Conservation (phyloP, 1,140 invertebrate species). For the Carposina sasakii region DNA sequence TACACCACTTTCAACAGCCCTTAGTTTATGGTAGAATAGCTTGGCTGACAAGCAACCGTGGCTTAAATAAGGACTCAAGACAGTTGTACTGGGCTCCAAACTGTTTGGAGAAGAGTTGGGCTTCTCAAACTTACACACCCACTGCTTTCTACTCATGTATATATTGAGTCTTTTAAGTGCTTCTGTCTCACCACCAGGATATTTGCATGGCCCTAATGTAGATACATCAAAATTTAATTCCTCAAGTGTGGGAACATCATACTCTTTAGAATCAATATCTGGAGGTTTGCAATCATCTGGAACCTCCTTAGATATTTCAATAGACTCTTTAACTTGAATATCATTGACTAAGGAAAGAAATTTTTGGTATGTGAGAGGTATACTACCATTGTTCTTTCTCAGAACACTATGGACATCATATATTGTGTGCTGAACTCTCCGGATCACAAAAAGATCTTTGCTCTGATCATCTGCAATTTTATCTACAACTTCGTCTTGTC, state of each 20-base stretch:
- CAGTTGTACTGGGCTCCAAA: constrained; percentile 80
- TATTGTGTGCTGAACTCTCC: constrained; percentile 80
- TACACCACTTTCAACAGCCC: constrained; percentile 68
- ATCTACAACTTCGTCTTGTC: constrained; percentile 76
- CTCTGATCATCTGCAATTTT: constrained; percentile 74
- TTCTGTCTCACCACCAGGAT: constrained; percentile 81
- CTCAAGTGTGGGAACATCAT: constrained; percentile 75
- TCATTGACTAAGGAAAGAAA: constrained; percentile 76
- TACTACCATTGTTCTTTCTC: constrained; percentile 76
- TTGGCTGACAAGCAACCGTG: constrained; percentile 82
- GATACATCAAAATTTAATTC: constrained; percentile 73
- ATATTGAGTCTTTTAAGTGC: constrained; percentile 76
- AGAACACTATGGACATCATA: constrained; percentile 79
- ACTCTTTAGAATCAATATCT: constrained; percentile 71
- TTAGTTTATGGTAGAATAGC: constrained; percentile 77
- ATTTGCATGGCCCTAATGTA: constrained; percentile 66
- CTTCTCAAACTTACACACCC: constrained; percentile 83
- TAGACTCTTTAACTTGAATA: constrained; percentile 72
- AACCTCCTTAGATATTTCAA: constrained; percentile 65
- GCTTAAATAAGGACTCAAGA: constrained; percentile 82
- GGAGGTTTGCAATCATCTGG: constrained; percentile 59
- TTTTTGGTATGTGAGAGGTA: constrained; percentile 82
- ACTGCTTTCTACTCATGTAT: constrained; percentile 76
- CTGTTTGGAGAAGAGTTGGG: constrained; percentile 83
- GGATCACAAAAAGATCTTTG: constrained; percentile 75